Evolutionary conservation across 2,888 invertebrate genomes (phyloP).

Genomic region (Dynastes grantii): DNA sequence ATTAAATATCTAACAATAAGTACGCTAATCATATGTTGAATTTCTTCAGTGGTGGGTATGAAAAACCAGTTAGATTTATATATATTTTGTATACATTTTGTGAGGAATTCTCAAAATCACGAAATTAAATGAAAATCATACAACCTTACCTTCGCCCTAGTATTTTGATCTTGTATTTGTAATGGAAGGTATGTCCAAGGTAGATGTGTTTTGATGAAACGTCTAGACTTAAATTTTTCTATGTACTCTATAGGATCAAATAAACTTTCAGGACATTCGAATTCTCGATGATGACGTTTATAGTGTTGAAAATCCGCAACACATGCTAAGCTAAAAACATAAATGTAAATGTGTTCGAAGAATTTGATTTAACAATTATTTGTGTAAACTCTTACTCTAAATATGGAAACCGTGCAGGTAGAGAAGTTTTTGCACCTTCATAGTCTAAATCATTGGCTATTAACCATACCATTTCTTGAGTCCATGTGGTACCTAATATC

Average conservation of each 20-base stretch:
- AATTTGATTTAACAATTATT: not conserved
- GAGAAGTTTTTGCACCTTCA: slow-evolving; percentile 71
- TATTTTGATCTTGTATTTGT: slow-evolving; percentile 63
- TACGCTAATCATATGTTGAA: no score
- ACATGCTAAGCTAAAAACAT: not conserved
- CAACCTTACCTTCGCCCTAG: slow-evolving; percentile 54
- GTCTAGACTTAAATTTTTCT: slow-evolving; percentile 15
- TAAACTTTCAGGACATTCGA: not conserved
- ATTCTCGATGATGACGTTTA: slow-evolving; percentile 13
- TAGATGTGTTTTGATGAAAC: slow-evolving; percentile 56
- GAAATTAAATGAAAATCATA: not conserved
- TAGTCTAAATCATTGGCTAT: slow-evolving; percentile 76
- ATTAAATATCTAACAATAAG: no score
- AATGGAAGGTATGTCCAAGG: slow-evolving; percentile 56
- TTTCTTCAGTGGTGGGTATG: no score
- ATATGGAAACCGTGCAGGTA: slow-evolving; percentile 80
- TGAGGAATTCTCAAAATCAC: not conserved
- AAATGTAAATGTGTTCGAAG: not conserved
- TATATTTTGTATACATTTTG: no score
- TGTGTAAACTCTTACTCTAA: slow-evolving; percentile 73
- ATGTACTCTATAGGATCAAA: not conserved
- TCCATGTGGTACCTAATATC: slow-evolving; percentile 80
- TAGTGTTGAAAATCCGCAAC: slow-evolving; percentile 25
- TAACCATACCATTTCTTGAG: slow-evolving; percentile 81
- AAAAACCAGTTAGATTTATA: no score